Base-by-base conservation (phyloP, 2,888 invertebrate species). In the Panopea generosa region DNA sequence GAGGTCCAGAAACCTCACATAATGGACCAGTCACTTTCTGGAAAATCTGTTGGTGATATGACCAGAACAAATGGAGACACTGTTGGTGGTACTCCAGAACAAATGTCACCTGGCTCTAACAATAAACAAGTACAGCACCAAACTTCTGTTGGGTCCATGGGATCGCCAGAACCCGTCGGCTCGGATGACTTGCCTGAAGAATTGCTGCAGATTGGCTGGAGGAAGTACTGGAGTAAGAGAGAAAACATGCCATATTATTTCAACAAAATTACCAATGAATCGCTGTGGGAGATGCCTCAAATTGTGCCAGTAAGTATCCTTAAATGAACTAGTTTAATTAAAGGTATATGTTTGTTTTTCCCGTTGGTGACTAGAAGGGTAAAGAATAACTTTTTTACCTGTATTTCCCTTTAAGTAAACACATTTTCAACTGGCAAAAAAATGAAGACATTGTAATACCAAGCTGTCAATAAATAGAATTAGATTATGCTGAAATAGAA, bases 231-330 rank as follows among this genome's bases (percentile, higher is more conserved):
- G 98, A 98, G 98, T 22, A 97, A 97, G 91, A 94, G 98, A 65
- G 98, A 99, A 93, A 97, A 96, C 91, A 94, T 98, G 29, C 97
- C 97, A 1, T 99, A 99, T 92, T 99, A 96, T 93, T 99, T 98
- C 97, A 99, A 99, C 92, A 98, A 98, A 93, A 93, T 96, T 26
- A 97, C 97, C 0, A 97, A 98, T 63, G 97, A 98, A 93, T 98
- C 98, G n/a, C 94, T 98, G 86, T 99, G 99, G 99, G 98, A 99
- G 92, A 95, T 97, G 95, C 98, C 98, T 16, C 95, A 95, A n/a
- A 93, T 95, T 24, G 24, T 72, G 9, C 70, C 68, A 29, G 82
- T 84, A 59, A 60, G 75, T 71, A 33, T 33, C n/a, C n/a, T n/a
- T n/a, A n/a, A n/a, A n/a, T n/a, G n/a, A n/a, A n/a, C n/a, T n/a